Evolutionary conservation across 2,113 vertebrate genomes (phyloP).

Genomic region (Crocuta crocuta): DNA sequence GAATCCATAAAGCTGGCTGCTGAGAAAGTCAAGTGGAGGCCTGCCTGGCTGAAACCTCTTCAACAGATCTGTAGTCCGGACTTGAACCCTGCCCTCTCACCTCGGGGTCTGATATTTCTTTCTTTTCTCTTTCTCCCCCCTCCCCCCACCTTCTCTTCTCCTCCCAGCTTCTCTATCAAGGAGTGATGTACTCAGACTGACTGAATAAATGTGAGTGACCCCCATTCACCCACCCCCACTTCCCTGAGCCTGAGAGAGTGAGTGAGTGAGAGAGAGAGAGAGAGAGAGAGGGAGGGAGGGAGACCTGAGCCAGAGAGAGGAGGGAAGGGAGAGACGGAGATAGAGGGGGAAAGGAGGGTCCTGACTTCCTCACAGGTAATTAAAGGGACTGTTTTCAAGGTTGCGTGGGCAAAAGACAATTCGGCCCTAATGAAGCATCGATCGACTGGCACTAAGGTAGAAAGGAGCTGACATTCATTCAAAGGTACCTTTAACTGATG

Average conservation of each 20-base stretch:
- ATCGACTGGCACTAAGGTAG: slow-evolving; percentile 83
- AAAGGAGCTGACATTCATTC: slow-evolving; percentile 81
- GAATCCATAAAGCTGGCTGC: slow-evolving; percentile 73
- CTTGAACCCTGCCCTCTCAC: slow-evolving; percentile 89
- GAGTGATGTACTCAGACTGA: slow-evolving; percentile 62
- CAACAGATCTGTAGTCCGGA: slow-evolving; percentile 86
- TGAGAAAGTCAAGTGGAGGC: slow-evolving; percentile 88
- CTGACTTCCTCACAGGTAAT: slow-evolving; percentile 87
- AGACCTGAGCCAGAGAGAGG: background rate
- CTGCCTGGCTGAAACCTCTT: slow-evolving; percentile 84
- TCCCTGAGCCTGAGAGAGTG: background rate
- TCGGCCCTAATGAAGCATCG: slow-evolving; percentile 88
- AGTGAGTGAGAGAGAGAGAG: background rate
- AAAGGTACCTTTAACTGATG: slow-evolving; percentile 74
- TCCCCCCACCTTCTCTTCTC: slow-evolving; percentile 49
- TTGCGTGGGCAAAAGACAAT: slow-evolving; percentile 88
- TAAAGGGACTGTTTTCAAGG: slow-evolving; percentile 89
- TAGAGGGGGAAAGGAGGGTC: slow-evolving; percentile 60
- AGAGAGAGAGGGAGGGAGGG: background rate
- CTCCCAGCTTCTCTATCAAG: slow-evolving; percentile 73
- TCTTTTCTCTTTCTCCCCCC: background rate
- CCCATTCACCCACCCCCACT: slow-evolving; percentile 74
- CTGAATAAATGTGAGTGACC: slow-evolving; percentile 82
- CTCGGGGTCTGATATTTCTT: slow-evolving; percentile 81
- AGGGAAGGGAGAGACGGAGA: slow-evolving; percentile 28